These are phyloP conservation scores for Phoxinus dragarum DNA, from an alignment of 2,797 vertebrate genomes.

Conservation along the genomic window DNA sequence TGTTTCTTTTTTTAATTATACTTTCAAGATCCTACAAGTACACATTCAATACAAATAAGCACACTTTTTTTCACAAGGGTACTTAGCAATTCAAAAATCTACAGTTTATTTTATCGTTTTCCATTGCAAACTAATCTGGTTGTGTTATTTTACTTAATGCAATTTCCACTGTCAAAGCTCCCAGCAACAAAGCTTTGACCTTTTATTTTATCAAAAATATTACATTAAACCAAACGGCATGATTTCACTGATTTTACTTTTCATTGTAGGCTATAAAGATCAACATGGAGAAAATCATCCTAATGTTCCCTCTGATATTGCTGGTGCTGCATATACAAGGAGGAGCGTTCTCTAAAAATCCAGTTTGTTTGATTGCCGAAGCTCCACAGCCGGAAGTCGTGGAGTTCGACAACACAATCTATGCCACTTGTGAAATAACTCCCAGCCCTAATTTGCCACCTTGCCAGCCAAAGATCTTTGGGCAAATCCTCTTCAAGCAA, in stretches of 20 bases:
- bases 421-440: conserved; percentile 70
- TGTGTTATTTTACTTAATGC: not conserved
- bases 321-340: not conserved
- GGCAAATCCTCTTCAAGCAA: no score
- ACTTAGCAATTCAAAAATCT: not conserved
- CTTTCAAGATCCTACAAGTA: not conserved
- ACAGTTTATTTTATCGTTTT: not conserved
- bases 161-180: not conserved
- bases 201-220: not conserved
- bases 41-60: not conserved
- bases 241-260: not conserved
- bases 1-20: no score
- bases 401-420: conserved; percentile 67
- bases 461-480: no score
- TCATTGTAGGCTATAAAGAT: not conserved
- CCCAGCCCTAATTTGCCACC: no score
- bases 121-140: not conserved
- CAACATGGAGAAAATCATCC: conserved; percentile 16
- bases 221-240: not conserved
- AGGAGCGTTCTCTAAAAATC: not conserved
- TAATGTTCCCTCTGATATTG: not conserved
- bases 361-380: not conserved
- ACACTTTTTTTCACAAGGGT: not conserved
- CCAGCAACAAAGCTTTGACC: not conserved
- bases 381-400: conserved; percentile 46